Conservation (phyloP, 2,797 vertebrate species). For the Brachymystax lenok region DNA sequence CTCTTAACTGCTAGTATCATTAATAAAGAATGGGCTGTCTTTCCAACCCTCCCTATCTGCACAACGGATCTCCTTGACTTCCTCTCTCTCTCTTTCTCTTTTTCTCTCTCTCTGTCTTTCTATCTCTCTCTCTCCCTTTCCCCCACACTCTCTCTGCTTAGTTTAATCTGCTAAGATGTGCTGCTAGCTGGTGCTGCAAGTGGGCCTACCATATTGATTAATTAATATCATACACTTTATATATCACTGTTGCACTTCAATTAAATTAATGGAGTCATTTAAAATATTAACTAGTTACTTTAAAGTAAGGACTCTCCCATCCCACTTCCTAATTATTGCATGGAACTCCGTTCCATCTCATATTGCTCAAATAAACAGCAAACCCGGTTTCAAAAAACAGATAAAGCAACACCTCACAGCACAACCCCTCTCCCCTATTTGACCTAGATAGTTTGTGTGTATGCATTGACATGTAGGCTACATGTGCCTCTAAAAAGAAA, state of each 20-base stretch:
- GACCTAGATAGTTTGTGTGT: too few species aligned
- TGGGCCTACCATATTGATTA: not conserved
- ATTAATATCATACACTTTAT: slow-evolving; percentile 22
- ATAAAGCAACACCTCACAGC: too few species aligned
- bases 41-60: slow-evolving; percentile 16
- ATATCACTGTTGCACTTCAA: slow-evolving; percentile 41
- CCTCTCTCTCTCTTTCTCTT: slow-evolving; percentile 10
- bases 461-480: too few species aligned
- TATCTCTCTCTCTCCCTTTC: too few species aligned
- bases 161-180: slow-evolving; percentile 25
- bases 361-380: too few species aligned
- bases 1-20: slow-evolving; percentile 29
- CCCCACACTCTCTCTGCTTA: slow-evolving; percentile 4
- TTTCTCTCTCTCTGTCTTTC: too few species aligned
- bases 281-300: slow-evolving; percentile 5
- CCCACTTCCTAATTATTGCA: not conserved
- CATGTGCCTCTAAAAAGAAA: too few species aligned
- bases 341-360: too few species aligned
- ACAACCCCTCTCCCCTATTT: too few species aligned
- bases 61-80: slow-evolving; percentile 39
- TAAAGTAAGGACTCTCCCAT: not conserved
- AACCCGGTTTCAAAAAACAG: too few species aligned
- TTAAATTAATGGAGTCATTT: slow-evolving; percentile 48
- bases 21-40: slow-evolving; percentile 39
- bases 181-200: not conserved